Base-by-base conservation (phyloP, 2,888 invertebrate genomes). In the Nasonovia ribisnigri region DNA sequence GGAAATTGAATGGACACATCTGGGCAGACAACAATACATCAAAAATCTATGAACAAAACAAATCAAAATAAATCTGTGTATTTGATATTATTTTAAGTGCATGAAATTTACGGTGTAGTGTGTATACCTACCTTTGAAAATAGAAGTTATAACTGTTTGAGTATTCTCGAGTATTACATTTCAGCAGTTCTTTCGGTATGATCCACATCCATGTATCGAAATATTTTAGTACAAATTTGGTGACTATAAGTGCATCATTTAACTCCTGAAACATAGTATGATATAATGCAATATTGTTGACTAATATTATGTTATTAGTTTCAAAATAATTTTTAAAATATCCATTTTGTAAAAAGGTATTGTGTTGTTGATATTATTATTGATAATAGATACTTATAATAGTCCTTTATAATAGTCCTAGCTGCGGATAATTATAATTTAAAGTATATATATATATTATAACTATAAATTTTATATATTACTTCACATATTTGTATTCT, bases 181-280 rank as follows among this genome's bases (percentile, higher is more conserved):
- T 24, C 6, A 26, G 0, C 11, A 29, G 36, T 42, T 77, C 36
- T 42, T 77, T 36, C 4, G 88, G 88, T 42, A 42, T 6, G 42
- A 6, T 13, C 90, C 90, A 90, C 16, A 51, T 36, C 90, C 90
- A 90, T 16, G 77, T 29, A 90, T 90, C 77, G 4, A 84, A 90
- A 51, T 51, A 90, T 51, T 13, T 51, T 2, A 90, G 4, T 42
- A 90, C 24, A 90, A 90, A 90, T 42, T 90, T 84, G 16, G 90
- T 51, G 51, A 90, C 0, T 16, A 16, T 90, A 42, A 84, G 42
- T 42, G 36, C 36, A 51, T 77, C 0, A 42, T 51, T 51, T 3
- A 90, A 42, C 16, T 42, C 42, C 90, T 90, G 20, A 90, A 90
- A 90, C 11, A 77, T 46, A 36, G n/a, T n/a, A n/a, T n/a, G n/a